phyloP scores from a whole-genome alignment of 2,888 invertebrate genomes.

The Adela reaumurella region DNA sequence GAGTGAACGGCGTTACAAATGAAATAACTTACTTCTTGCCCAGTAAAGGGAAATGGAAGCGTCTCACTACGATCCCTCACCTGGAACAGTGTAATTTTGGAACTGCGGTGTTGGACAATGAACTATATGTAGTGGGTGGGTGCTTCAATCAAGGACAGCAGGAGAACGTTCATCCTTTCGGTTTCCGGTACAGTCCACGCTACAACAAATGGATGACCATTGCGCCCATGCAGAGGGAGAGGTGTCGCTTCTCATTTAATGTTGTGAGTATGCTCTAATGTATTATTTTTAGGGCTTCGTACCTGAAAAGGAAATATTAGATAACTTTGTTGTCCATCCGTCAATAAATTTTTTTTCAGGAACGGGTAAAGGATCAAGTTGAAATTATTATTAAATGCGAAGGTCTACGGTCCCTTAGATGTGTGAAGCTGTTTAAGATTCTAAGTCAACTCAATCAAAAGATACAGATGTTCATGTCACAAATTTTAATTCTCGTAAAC shows the following conservation, averaged over 20 bases:
- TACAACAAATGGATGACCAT: slow-evolving; percentile 65
- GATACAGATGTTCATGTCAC: no score
- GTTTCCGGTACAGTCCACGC: slow-evolving; percentile 62
- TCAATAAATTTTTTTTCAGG: no score
- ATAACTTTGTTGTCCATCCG: no score
- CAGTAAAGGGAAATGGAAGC: slow-evolving; percentile 58
- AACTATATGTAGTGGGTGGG: slow-evolving; percentile 67
- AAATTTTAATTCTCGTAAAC: no score
- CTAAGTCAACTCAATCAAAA: no score
- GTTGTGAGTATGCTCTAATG: slow-evolving; percentile 28
- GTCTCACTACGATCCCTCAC: slow-evolving; percentile 66
- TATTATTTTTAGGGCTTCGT: no score
- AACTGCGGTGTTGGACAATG: slow-evolving; percentile 63
- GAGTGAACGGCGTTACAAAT: slow-evolving; percentile 62
- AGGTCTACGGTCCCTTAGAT: no score
- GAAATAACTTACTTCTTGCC: slow-evolving; percentile 64
- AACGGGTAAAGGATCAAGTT: no score
- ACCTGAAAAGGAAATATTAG: no score
- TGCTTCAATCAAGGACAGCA: slow-evolving; percentile 65
- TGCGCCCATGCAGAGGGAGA: slow-evolving; percentile 62
- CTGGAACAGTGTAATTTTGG: slow-evolving; percentile 73
- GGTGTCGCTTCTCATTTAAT: slow-evolving; percentile 64
- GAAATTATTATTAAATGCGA: slow-evolving; percentile 5
- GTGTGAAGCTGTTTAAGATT: no score
- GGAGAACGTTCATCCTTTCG: slow-evolving; percentile 71